Percentiles rank a stretch among this genome's conserved stretches.
These are phyloP conservation scores for Cybosia mesomella DNA, from an alignment of 2,888 invertebrate species.

Conservation along the genomic window DNA sequence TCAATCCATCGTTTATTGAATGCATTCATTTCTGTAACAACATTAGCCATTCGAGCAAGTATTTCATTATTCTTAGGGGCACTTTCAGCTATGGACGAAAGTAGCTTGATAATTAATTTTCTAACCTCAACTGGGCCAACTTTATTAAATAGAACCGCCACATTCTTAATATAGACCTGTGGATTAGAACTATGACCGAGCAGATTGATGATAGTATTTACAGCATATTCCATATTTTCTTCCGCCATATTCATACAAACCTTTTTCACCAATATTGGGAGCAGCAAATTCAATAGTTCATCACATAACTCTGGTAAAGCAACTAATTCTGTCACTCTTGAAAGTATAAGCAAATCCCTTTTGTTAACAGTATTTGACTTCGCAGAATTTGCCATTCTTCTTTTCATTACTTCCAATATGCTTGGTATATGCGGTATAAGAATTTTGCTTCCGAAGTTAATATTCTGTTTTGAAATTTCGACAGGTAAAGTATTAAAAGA, in stretches of 20 bases:
- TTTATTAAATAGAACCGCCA: slow-evolving; percentile 91
- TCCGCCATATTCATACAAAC: slow-evolving; percentile 88
- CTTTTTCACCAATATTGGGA: slow-evolving; percentile 91
- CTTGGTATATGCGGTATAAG: slow-evolving; percentile 91
- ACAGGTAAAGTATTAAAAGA: slow-evolving; percentile 71
- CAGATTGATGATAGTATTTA: slow-evolving; percentile 92
- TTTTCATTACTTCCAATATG: slow-evolving; percentile 90
- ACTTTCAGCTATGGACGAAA: slow-evolving; percentile 87
- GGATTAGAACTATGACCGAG: slow-evolving; percentile 89
- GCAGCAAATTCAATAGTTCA: slow-evolving; percentile 89
- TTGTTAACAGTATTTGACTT: slow-evolving; percentile 88
- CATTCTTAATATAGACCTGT: slow-evolving; percentile 88
- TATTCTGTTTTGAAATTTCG: slow-evolving; percentile 66
- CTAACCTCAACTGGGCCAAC: slow-evolving; percentile 89
- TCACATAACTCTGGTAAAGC: slow-evolving; percentile 90
- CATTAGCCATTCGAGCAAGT: slow-evolving; percentile 82
- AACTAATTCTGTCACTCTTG: slow-evolving; percentile 92
- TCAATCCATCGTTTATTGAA: slow-evolving; percentile 96
- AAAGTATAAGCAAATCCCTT: slow-evolving; percentile 91
- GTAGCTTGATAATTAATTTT: slow-evolving; percentile 89
- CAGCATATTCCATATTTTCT: slow-evolving; percentile 90
- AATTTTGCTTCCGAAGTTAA: slow-evolving; percentile 91
- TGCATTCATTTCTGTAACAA: slow-evolving; percentile 92
- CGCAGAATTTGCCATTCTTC: slow-evolving; percentile 87
- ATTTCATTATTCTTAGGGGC: slow-evolving; percentile 70